A percentile compares a stretch with the other conserved stretches of the same genome.
Conservation (phyloP, 23 tunicate species). For the Phallusia fumigata region DNA sequence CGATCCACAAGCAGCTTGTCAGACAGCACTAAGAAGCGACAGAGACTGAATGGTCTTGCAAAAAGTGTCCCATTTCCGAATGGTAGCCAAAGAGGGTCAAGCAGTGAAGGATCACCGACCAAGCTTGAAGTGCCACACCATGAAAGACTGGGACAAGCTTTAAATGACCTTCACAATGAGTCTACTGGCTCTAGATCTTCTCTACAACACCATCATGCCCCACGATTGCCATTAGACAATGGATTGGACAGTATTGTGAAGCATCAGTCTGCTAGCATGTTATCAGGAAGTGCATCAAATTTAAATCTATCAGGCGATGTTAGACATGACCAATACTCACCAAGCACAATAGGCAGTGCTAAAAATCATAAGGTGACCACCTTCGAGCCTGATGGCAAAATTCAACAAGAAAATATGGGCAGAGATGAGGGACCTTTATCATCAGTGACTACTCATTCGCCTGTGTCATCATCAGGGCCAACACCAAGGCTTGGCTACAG, state of each 20-base stretch:
- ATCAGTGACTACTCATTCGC: constrained; percentile 24
- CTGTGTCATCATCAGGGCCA: constrained; percentile 17
- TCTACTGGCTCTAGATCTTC: neutral
- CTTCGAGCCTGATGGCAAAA: constrained; percentile 30
- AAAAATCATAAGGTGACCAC: constrained; percentile 36
- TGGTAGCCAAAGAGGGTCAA: neutral
- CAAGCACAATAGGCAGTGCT: neutral
- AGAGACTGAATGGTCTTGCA: neutral
- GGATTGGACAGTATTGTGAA: constrained; percentile 3
- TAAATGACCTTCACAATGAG: neutral
- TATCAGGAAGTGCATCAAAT: neutral
- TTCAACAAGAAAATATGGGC: constrained; percentile 22
- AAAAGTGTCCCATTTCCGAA: neutral
- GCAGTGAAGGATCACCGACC: neutral
- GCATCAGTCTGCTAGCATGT: neutral
- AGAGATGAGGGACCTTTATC: constrained; percentile 27
- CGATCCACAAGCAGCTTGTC: constrained; percentile 4
- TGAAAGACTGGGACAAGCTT: neutral
- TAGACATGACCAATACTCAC: neutral
- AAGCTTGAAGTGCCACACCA: neutral
- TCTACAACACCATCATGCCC: neutral
- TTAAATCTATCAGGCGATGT: neutral
- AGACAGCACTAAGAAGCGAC: neutral
- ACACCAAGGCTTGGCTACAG: neutral
- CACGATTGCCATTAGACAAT: neutral